phyloP scores from a whole-genome alignment of 2,888 invertebrate species.

The Noctua comes region DNA sequence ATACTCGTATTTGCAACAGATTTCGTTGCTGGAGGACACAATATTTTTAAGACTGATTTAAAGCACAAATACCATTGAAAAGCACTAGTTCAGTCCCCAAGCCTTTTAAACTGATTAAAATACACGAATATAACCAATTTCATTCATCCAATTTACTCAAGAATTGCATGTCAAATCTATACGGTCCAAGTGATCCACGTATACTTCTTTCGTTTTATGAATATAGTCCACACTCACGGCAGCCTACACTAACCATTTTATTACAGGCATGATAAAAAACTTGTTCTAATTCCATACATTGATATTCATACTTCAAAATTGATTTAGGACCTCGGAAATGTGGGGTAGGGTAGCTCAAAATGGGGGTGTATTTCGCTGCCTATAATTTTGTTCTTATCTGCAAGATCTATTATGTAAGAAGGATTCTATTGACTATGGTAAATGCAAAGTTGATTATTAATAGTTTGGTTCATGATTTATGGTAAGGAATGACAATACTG shows the following conservation, averaged over 20 bases:
- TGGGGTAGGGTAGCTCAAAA: conserved; percentile 11
- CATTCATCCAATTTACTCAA: conserved; percentile 42
- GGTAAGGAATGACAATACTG: no score
- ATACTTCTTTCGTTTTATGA: conserved; percentile 55
- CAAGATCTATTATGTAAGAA: conserved; percentile 15
- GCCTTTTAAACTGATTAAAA: conserved; percentile 10
- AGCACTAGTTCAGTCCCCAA: background rate
- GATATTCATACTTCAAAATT: conserved; percentile 51
- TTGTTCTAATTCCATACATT: conserved; percentile 54
- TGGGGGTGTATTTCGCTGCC: conserved; percentile 11
- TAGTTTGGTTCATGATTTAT: conserved; percentile 19
- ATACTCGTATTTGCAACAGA: no score
- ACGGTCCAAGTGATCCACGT: conserved; percentile 39
- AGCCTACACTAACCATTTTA: conserved; percentile 49
- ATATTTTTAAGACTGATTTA: no score
- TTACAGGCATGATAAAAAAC: conserved; percentile 53
- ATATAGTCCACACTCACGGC: conserved; percentile 54
- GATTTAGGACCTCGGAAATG: conserved; percentile 33
- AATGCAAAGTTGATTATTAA: conserved; percentile 5
- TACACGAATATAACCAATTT: conserved; percentile 35
- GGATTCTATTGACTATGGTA: background rate
- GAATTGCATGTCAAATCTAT: conserved; percentile 39
- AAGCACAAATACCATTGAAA: no score
- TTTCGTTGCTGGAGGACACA: no score
- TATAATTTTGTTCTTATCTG: conserved; percentile 37